Conservation (phyloP, 2,888 invertebrate genomes). For the Phymatocera aterrima region DNA sequence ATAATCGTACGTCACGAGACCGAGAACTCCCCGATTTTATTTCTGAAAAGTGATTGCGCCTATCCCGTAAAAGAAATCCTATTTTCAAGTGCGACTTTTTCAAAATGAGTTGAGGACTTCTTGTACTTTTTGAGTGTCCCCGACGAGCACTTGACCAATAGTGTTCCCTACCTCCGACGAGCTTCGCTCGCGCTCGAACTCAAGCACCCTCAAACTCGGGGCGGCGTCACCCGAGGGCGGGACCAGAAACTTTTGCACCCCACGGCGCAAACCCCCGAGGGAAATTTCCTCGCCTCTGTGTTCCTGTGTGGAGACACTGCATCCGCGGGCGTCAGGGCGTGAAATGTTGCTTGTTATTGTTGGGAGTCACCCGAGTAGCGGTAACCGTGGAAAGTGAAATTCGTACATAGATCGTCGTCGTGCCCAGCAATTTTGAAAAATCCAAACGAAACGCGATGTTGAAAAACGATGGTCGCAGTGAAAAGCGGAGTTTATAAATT, state of each 20-base stretch:
- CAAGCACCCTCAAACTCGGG: constrained; percentile 69
- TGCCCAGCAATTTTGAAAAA: too few species aligned
- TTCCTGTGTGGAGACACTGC: not conserved
- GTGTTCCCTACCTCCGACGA: constrained; percentile 70
- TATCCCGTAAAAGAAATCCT: not conserved
- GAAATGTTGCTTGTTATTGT: not conserved
- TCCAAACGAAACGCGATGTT: too few species aligned
- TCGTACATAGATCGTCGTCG: too few species aligned
- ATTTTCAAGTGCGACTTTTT: constrained; percentile 41
- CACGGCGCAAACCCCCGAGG: constrained; percentile 52
- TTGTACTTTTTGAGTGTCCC: constrained; percentile 72
- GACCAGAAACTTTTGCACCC: constrained; percentile 52
- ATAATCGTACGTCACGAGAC: too few species aligned
- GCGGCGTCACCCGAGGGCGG: constrained; percentile 63
- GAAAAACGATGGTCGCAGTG: too few species aligned
- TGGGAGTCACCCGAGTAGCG: too few species aligned
- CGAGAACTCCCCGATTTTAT: too few species aligned
- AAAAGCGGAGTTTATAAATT: too few species aligned
- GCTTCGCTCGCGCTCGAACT: constrained; percentile 60
- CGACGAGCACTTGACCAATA: constrained; percentile 74
- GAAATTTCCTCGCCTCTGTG: constrained; percentile 47
- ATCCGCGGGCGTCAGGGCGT: not conserved
- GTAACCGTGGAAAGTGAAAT: too few species aligned
- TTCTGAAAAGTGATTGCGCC: not conserved
- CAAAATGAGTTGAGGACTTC: constrained; percentile 59